These are phyloP conservation scores for Halcyon badia DNA, from an alignment of 2,797 vertebrate species.

Conservation along the genomic window DNA sequence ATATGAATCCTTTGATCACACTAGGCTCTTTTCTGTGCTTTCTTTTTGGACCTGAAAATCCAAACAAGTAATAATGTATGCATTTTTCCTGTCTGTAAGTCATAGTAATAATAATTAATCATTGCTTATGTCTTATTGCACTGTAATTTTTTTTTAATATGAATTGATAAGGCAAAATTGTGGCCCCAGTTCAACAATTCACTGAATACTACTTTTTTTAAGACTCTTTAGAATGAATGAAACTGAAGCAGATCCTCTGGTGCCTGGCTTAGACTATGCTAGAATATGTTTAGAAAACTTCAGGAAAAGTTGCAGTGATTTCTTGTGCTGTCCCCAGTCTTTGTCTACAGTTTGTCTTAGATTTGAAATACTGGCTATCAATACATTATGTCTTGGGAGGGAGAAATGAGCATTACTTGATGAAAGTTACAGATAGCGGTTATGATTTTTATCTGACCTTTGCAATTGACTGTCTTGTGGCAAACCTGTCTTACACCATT, in stretches of 20 bases:
- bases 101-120: background rate
- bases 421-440: background rate
- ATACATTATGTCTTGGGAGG: background rate
- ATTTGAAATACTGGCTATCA: background rate
- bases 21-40: background rate
- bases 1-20: background rate
- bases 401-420: background rate
- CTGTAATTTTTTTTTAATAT: background rate
- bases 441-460: background rate
- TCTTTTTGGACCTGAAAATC: background rate
- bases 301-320: background rate
- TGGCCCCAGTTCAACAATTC: constrained; percentile 9
- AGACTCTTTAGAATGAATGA: background rate
- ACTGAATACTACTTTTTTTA: background rate
- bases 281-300: background rate
- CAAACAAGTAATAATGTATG: background rate
- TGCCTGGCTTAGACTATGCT: background rate
- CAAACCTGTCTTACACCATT: background rate
- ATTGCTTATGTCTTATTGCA: background rate
- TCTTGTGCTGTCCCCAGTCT: background rate
- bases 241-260: background rate
- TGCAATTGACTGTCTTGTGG: background rate
- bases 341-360: background rate
- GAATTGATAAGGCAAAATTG: constrained; percentile 15
- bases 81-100: constrained; percentile 3